A percentile compares a stretch with the other conserved stretches of the same genome.
phyloP scores from a whole-genome alignment of 2,888 invertebrate species.

The Drosophila mettleri region DNA sequence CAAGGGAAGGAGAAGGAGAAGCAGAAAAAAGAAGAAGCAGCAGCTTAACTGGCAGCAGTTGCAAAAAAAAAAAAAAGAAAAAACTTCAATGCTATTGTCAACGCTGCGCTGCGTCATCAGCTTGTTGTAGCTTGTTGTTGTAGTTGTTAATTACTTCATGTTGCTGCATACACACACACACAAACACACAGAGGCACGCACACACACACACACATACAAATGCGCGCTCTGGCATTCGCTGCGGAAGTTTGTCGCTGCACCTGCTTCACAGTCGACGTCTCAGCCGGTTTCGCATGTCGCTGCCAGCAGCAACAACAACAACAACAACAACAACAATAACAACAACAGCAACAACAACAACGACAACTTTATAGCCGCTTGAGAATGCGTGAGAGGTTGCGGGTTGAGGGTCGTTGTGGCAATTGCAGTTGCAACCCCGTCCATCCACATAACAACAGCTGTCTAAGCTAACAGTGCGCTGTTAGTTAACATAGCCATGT shows the following conservation, averaged over 20 bases:
- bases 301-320: slow-evolving; percentile 36
- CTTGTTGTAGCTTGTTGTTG: slow-evolving; percentile 54
- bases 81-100: slow-evolving; percentile 74
- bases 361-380: slow-evolving; percentile 73
- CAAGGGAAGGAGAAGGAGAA: slow-evolving; percentile 8
- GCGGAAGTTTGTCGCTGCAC: slow-evolving; percentile 75
- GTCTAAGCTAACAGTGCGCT: slow-evolving; percentile 34
- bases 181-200: slow-evolving; percentile 51
- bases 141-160: slow-evolving; percentile 80
- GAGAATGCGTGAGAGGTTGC: slow-evolving; percentile 61
- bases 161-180: slow-evolving; percentile 63
- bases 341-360: slow-evolving; percentile 54
- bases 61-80: slow-evolving; percentile 4
- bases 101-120: slow-evolving; percentile 67
- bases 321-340: slow-evolving; percentile 44
- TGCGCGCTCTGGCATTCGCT: slow-evolving; percentile 51
- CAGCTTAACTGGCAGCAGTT: slow-evolving; percentile 13
- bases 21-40: slow-evolving; percentile 8
- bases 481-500: slow-evolving; percentile 1
- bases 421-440: slow-evolving; percentile 65
- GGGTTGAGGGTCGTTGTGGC: slow-evolving; percentile 28
- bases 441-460: slow-evolving; percentile 29
- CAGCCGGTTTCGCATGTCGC: slow-evolving; percentile 72
- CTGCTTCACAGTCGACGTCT: slow-evolving; percentile 66
- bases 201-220: slow-evolving; percentile 39